A percentile compares a stretch with the other conserved stretches of the same genome.
These are phyloP conservation scores for Crotalus horridus DNA, from an alignment of 2,113 vertebrate genomes.

Conservation along the genomic window DNA sequence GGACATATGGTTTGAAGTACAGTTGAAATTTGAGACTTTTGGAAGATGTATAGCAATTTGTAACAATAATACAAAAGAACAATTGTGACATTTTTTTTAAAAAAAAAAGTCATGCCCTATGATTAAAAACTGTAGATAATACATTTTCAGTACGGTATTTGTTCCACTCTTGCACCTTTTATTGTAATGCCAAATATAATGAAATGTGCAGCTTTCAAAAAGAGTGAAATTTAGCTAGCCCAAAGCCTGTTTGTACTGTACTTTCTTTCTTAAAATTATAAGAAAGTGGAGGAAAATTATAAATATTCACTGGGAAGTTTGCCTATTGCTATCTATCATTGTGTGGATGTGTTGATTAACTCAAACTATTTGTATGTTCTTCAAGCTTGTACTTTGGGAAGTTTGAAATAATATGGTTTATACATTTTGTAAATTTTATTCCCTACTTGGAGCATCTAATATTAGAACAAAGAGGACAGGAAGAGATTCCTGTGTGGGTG, in stretches of 20 bases:
- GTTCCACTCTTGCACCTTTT: constrained; percentile 36
- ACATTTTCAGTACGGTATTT: constrained; percentile 35
- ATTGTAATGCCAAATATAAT: constrained; percentile 38
- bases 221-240: constrained; percentile 43
- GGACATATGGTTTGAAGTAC: constrained; percentile 67
- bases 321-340: background rate
- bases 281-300: constrained; percentile 6
- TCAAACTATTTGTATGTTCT: background rate
- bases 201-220: constrained; percentile 29
- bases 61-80: constrained; percentile 54
- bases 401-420: background rate
- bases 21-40: constrained; percentile 64
- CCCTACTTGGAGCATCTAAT: background rate
- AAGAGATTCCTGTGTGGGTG: background rate
- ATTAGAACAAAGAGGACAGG: background rate
- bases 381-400: background rate
- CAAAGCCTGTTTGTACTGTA: constrained; percentile 46
- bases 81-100: constrained; percentile 40
- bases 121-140: constrained; percentile 53
- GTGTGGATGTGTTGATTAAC: background rate
- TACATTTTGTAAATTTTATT: background rate
- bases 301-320: background rate
- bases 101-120: constrained; percentile 62
- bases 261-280: constrained; percentile 51
- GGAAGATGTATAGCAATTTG: constrained; percentile 66